phyloP scores from a whole-genome alignment of 1,140 invertebrate genomes.

The Lineus longissimus region DNA sequence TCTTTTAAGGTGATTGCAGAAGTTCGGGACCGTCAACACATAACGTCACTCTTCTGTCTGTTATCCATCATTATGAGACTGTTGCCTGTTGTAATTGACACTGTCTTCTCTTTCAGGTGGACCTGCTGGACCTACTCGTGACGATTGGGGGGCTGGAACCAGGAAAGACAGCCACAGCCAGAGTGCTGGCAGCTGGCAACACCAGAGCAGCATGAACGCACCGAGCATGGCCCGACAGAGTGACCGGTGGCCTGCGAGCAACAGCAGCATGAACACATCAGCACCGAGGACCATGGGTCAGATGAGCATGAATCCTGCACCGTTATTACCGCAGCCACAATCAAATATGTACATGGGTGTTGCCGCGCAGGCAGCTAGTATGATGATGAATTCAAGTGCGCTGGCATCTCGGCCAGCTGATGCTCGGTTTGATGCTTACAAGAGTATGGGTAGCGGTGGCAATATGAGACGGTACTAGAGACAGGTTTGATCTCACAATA shows the following conservation, averaged over 20 bases:
- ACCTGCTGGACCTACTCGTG: not conserved
- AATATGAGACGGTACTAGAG: no score
- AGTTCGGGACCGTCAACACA: no score
- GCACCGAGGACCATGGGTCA: constrained; percentile 8
- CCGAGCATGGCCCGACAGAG: no score
- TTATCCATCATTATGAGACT: no score
- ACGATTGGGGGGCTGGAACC: not conserved
- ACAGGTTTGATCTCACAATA: no score
- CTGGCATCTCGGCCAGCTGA: not conserved
- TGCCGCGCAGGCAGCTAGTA: constrained; percentile 8
- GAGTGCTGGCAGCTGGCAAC: not conserved
- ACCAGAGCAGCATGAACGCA: not conserved
- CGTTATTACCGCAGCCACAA: constrained; percentile 1
- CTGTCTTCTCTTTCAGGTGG: not conserved
- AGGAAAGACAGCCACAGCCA: not conserved
- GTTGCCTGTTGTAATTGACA: not conserved
- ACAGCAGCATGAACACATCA: constrained; percentile 6
- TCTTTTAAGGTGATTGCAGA: no score
- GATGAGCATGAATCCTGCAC: constrained; percentile 12
- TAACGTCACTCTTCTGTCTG: no score
- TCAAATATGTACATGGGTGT: constrained; percentile 6
- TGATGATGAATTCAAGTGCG: constrained; percentile 14
- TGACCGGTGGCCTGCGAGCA: not conserved
- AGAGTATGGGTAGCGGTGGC: constrained; percentile 8
- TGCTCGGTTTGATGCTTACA: constrained; percentile 20